Percentiles rank a stretch among this genome's conserved stretches.
Evolutionary conservation across 2,888 invertebrate genomes (phyloP).

Genomic region (Nineta flava): DNA sequence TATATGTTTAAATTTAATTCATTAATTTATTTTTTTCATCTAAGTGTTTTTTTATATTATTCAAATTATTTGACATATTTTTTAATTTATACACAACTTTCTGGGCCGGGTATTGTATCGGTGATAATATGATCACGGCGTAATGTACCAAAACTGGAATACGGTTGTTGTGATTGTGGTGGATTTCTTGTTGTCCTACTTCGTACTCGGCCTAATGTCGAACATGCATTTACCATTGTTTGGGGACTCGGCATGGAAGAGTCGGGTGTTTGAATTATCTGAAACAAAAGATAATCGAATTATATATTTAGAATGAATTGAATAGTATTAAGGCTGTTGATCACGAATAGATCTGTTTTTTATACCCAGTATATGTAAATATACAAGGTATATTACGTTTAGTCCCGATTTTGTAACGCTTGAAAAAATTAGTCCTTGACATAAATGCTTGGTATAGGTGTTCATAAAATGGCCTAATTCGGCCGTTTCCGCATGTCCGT

Average conservation of each 20-base stretch:
- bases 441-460: no score
- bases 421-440: no score
- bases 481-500: no score
- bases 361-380: no score
- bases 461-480: no score
- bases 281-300: conserved; percentile 6
- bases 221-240: conserved; percentile 12
- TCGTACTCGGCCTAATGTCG: conserved; percentile 22
- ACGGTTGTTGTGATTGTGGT: conserved; percentile 31
- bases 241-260: conserved; percentile 9
- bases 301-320: background rate
- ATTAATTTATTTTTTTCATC: no score
- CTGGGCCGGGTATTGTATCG: conserved; percentile 73
- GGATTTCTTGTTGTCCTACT: conserved; percentile 21
- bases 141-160: conserved; percentile 38
- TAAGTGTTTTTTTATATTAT: no score
- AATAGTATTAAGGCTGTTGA: no score
- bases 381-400: no score
- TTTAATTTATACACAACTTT: conserved; percentile 61
- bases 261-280: conserved; percentile 9
- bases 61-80: background rate
- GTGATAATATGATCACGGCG: conserved; percentile 66
- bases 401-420: no score
- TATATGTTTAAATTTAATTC: no score
- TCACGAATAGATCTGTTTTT: no score